Conservation (phyloP, 2,888 invertebrate species). For the Mythimna albipuncta region DNA sequence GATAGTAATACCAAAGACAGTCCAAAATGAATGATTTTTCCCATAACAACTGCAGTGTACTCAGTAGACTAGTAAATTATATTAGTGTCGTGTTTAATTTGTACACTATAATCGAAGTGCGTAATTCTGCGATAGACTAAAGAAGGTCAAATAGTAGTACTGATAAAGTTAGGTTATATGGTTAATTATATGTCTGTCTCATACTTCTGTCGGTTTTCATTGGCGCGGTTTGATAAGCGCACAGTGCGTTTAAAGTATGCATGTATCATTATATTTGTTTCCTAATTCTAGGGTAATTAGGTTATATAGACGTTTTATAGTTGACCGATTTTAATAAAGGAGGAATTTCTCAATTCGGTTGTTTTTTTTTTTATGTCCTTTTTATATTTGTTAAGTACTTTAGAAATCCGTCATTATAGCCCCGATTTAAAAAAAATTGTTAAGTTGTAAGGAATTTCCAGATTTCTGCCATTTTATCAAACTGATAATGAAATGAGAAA, state of each 20-base stretch:
- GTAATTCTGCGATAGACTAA: slow-evolving; percentile 34
- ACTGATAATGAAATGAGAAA: too few relatives aligned
- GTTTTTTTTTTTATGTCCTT: not conserved
- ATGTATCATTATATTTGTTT: not conserved
- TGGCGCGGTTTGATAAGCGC: slow-evolving; percentile 25
- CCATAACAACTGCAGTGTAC: not conserved
- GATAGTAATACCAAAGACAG: not conserved
- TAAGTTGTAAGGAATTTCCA: too few relatives aligned
- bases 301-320: not conserved
- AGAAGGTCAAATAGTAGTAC: slow-evolving; percentile 31
- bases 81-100: slow-evolving; percentile 23
- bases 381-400: too few relatives aligned
- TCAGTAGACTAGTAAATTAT: slow-evolving; percentile 2
- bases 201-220: slow-evolving; percentile 15
- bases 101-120: slow-evolving; percentile 18
- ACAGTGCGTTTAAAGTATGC: not conserved
- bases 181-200: slow-evolving; percentile 34
- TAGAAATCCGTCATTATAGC: too few relatives aligned
- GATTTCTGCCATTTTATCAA: too few relatives aligned
- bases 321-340: not conserved
- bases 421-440: too few relatives aligned
- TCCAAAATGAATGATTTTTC: too few relatives aligned
- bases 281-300: not conserved
- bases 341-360: not conserved
- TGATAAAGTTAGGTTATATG: slow-evolving; percentile 36